These are phyloP conservation scores for Anas bahamensis DNA, from an alignment of 2,797 vertebrate species.

Conservation along the genomic window DNA sequence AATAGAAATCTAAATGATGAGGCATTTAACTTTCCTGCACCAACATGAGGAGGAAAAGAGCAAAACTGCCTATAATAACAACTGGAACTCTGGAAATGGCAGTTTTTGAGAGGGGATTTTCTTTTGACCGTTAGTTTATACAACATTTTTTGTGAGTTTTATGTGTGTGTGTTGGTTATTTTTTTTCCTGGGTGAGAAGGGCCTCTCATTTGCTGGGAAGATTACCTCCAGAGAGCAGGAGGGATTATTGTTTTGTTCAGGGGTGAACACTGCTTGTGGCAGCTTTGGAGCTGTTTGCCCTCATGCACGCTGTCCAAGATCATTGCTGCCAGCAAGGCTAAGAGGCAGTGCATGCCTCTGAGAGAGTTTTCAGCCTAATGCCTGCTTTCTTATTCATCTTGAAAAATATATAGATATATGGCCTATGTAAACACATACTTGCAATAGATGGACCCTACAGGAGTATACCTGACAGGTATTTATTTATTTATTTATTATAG, in stretches of 20 bases:
- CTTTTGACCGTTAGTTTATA: background rate
- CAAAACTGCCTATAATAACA: background rate
- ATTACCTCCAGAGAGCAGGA: background rate
- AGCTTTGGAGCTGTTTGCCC: background rate
- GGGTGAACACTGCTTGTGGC: background rate
- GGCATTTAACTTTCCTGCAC: conserved; percentile 19
- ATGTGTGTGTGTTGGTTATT: too few relatives aligned
- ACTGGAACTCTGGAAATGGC: background rate
- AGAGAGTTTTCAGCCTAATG: background rate
- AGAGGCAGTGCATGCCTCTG: background rate
- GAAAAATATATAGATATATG: background rate
- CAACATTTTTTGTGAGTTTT: background rate
- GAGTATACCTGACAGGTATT: background rate
- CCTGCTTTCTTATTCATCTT: background rate
- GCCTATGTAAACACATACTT: background rate
- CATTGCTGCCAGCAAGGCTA: background rate
- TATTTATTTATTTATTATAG: background rate
- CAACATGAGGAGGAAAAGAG: background rate
- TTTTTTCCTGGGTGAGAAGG: background rate
- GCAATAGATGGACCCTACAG: background rate
- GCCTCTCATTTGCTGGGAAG: background rate
- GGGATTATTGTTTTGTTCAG: background rate
- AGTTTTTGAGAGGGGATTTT: background rate
- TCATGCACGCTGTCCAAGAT: background rate
- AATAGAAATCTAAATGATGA: conserved; percentile 30